Evolutionary conservation across 2,888 invertebrate species (phyloP), one percentile per base, ranked within the genome.

Genomic region (Folsomia manolachei): DNA sequence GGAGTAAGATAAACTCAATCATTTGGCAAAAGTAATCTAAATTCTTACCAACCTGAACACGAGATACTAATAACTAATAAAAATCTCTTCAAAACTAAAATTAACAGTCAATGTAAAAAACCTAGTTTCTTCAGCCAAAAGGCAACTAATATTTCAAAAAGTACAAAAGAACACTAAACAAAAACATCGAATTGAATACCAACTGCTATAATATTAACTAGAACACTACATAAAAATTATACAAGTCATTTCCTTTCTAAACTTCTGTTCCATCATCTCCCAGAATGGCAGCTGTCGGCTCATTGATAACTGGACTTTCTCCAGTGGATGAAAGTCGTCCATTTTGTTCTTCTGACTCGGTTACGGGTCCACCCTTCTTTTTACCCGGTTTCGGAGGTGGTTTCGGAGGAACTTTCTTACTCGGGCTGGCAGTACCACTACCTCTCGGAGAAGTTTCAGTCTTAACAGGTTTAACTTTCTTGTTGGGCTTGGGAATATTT

Each of bases 341-440:
- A 62, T 71, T 71, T n/a, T n/a, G 14, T 23, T 19, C 26, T 26
- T 27, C 62, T 21, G 26, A 18, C 7, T 27, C 14, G 21, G 27
- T 64, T 27, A 69, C 63, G n/a, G 26, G 24, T 64, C 69, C 73
- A 39, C 78, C 73, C 73, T 82, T 81, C 52, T 81, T 81, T n/a
- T n/a, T n/a, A 2, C 74, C 75, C 1, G 81, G 82, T 56, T 81
- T 81, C 39, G 81, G 81, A 11, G 82, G 81, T 7, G 81, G 81
- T 65, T 80, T 81, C 9, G 74, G 75, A 1, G 80, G 80, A 24
- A 78, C 77, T 66, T 77, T 75, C 63, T 76, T 76, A 19, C 63
- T 72, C 24, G 19, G n/a, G 9, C 60, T 2, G 19, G 63, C 70
- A 51, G 21, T 26, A 14, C 60, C 7, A 24, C 27, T 64, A 61